These are phyloP conservation scores for Drosophila neutralis DNA, from an alignment of 2,888 invertebrate genomes.

Conservation along the genomic window DNA sequence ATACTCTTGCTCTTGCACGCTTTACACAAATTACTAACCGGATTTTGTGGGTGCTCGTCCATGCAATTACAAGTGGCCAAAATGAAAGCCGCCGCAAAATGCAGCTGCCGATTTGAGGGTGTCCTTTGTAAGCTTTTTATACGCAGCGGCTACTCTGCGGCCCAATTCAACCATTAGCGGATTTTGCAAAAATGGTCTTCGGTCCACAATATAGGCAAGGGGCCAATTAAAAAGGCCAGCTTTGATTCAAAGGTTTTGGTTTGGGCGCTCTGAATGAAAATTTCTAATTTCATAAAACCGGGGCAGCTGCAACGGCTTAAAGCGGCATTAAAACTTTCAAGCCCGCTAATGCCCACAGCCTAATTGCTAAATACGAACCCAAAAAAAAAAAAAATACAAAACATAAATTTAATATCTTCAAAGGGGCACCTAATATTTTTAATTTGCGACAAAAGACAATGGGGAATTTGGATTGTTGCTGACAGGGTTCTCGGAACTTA, in stretches of 20 bases:
- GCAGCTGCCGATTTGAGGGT: conserved; percentile 54
- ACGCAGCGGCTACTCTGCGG: conserved; percentile 37
- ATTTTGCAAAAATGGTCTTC: conserved; percentile 16
- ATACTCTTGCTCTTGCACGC: background rate
- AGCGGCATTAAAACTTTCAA: conserved; percentile 59
- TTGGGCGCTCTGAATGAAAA: conserved; percentile 45
- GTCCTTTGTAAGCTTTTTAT: conserved; percentile 46
- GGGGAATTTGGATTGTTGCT: conserved; percentile 17
- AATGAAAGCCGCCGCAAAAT: conserved; percentile 61
- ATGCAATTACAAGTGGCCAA: conserved; percentile 45
- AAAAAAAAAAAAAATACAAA: conserved; percentile 1
- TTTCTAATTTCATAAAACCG: conserved; percentile 57
- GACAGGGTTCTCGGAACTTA: background rate
- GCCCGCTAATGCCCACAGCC: conserved; percentile 54
- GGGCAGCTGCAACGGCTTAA: conserved; percentile 73
- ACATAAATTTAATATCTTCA: conserved; percentile 24
- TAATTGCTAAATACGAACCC: conserved; percentile 55
- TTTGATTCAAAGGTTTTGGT: conserved; percentile 46
- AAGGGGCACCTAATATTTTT: conserved; percentile 52
- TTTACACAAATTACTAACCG: background rate
- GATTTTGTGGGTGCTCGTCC: conserved; percentile 13
- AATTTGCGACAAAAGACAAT: conserved; percentile 51
- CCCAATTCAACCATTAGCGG: conserved; percentile 60
- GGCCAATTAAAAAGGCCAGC: conserved; percentile 59
- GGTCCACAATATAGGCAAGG: conserved; percentile 17